Evolutionary conservation across 2,113 vertebrate species (phyloP), one percentile per base, ranked within the genome.

Genomic region (Taurulus bubalis): DNA sequence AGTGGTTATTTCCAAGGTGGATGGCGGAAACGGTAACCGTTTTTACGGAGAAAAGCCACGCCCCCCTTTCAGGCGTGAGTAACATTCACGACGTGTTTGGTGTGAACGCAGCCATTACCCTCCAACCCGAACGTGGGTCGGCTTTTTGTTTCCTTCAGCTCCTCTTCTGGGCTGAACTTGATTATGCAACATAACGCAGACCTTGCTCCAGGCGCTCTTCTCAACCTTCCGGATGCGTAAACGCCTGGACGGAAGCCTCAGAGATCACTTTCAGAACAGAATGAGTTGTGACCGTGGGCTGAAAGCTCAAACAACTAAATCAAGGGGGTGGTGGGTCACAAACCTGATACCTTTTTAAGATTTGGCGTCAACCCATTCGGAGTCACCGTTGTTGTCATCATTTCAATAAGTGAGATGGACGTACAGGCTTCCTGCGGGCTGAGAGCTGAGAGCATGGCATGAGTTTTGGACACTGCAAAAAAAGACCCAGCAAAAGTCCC

Each of bases 111-210:
- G n/a, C n/a, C n/a, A n/a, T n/a, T n/a, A n/a, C n/a, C n/a, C n/a
- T n/a, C n/a, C n/a, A n/a, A n/a, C n/a, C n/a, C n/a, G n/a, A n/a
- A n/a, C n/a, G n/a, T n/a, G n/a, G n/a, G n/a, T n/a, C n/a, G n/a
- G n/a, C n/a, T n/a, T n/a, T n/a, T n/a, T n/a, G n/a, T n/a, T n/a
- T 87, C 40, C 72, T 71, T 68, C 71, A 87, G 71, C 82, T 88
- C 82, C 85, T 26, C 45, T 80, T 85, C 85, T 55, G 82, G 80
- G 77, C 89, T 90, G 75, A 79, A 85, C 89, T 90, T 80, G 82
- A 92, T 91, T 94, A 94, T 94, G 93, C 94, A 95, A 93, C 89
- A 71, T 67, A 67, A 85, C 84, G 71, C 76, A 85, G 82, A 91
- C 82, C 82, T 91, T 79, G 69, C 88, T 88, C 75, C 36, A 12